A percentile compares a stretch with the other conserved stretches of the same genome.
Evolutionary conservation across 2,888 invertebrate genomes (phyloP).

Genomic region (Terebella lapidaria): DNA sequence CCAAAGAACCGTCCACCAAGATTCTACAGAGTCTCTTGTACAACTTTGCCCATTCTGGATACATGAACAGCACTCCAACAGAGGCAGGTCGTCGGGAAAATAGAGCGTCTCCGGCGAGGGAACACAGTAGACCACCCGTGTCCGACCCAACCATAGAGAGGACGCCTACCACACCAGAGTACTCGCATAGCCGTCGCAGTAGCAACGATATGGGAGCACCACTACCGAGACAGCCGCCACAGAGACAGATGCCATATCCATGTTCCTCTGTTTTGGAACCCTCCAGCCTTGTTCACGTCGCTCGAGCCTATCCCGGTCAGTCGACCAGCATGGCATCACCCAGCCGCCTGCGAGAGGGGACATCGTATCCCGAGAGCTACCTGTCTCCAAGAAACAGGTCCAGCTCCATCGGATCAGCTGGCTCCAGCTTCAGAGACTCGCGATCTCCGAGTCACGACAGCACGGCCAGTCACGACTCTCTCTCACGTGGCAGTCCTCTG

Average conservation of each 20-base stretch:
- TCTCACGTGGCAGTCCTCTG: conserved; percentile 6
- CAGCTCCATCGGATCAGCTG: conserved; percentile 13
- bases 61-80: not conserved
- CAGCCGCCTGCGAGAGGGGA: not conserved
- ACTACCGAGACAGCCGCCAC: not conserved
- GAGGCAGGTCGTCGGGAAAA: not conserved
- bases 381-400: not conserved
- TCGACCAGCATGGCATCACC: not conserved
- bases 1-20: not conserved
- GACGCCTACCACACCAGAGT: not conserved
- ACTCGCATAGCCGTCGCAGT: not conserved
- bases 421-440: not conserved
- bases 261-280: no score
- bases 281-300: not conserved
- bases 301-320: not conserved
- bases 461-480: conserved; percentile 2
- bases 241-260: no score
- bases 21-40: not conserved
- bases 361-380: not conserved
- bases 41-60: not conserved
- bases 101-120: no score
- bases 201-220: not conserved
- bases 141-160: not conserved
- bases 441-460: conserved; percentile 11
- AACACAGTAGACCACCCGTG: no score